Base-by-base conservation (phyloP, 2,888 invertebrate genomes). In the Leptinotarsa juncta region DNA sequence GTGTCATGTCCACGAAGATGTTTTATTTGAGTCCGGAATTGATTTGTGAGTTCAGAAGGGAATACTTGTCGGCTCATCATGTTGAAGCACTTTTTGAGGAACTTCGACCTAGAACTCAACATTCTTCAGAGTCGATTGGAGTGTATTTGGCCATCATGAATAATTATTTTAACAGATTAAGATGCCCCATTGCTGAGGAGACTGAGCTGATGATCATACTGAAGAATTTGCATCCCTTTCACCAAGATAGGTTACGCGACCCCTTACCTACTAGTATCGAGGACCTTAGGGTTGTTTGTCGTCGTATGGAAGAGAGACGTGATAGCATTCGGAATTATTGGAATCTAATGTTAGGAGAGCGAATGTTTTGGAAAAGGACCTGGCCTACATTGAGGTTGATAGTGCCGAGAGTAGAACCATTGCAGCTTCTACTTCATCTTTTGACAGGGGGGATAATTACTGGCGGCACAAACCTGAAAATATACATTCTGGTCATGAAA, bases 291-390 rank as follows among this genome's bases (percentile, higher is more conserved):
- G 23, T 23, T 23, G 23, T 23, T 23, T 23, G 23, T 23, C 23
- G 23, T 23, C 23, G 23, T 23, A 23, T 23, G 23, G 23, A 23
- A 23, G 23, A 23, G 23, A 23, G 23, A 23, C 23, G 23, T 23
- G 23, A 23, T 23, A 23, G 2, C 20, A 70, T 70, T 16, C 42
- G 60, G 10, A 57, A 23, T 62, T 60, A 70, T 70, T 70, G 4
- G 70, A 62, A 42, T 62, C 70, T 20, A 50, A 50, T 15, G 23
- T 50, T 50, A 67, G 67, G 42, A 57, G 48, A 48, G 4, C 69
- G 1, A 69, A 69, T 42, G 42, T 69, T 18, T 42, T 69, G 20
- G 69, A 69, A 20, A 69, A 57, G 49, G 69, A 60, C 48, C 49
- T 69, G 49, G 69, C 50, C 23, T 62, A 23, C 26, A 60, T 70